phyloP scores from a whole-genome alignment of 1,140 invertebrate genomes.

The Matsumurasca onukii region DNA sequence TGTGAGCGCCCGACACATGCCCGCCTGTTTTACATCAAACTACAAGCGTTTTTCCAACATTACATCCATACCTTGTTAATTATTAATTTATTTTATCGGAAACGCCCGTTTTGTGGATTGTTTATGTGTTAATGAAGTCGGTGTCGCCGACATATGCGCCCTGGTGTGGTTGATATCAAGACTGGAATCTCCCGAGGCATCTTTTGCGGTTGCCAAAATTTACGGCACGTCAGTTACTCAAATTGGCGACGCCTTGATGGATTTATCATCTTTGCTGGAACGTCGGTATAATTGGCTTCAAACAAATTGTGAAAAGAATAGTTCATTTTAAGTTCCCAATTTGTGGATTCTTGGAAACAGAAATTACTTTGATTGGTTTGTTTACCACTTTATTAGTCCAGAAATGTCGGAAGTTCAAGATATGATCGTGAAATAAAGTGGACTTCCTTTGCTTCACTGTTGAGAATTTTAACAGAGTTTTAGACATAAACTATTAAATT shows the following conservation, averaged over 20 bases:
- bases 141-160: background rate
- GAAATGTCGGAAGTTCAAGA: too few relatives aligned
- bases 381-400: too few relatives aligned
- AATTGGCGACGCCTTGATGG: slow-evolving; percentile 18
- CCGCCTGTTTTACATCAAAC: slow-evolving; percentile 12
- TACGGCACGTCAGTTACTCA: slow-evolving; percentile 6
- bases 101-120: slow-evolving; percentile 24
- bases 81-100: slow-evolving; percentile 25
- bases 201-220: background rate
- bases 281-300: background rate
- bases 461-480: too few relatives aligned
- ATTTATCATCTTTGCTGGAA: background rate
- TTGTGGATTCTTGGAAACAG: too few relatives aligned
- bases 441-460: too few relatives aligned
- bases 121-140: slow-evolving; percentile 3
- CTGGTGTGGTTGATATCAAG: background rate
- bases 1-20: slow-evolving; percentile 3
- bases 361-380: too few relatives aligned
- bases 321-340: too few relatives aligned
- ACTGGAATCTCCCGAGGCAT: background rate
- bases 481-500: too few relatives aligned
- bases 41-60: background rate
- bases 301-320: background rate
- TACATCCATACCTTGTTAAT: slow-evolving; percentile 16
- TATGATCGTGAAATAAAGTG: too few relatives aligned